phyloP scores from a whole-genome alignment of 2,113 vertebrate species.

The Nothocercus julius region DNA sequence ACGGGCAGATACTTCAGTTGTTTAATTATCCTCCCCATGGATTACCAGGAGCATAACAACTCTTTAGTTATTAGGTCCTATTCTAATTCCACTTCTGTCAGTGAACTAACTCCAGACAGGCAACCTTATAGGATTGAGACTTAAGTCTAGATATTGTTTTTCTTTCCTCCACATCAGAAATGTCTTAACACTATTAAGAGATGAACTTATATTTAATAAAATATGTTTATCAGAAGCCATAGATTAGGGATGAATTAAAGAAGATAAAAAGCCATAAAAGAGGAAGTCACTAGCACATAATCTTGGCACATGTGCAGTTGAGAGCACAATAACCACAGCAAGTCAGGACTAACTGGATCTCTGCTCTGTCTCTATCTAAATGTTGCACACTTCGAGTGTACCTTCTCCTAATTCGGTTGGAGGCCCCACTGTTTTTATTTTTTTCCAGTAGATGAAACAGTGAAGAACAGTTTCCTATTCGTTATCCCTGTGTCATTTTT shows the following conservation, averaged over 20 bases:
- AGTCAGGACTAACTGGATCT: neutral
- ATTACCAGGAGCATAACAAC: neutral
- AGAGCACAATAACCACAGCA: neutral
- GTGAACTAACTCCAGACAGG: neutral
- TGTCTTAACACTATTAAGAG: neutral
- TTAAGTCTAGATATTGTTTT: neutral
- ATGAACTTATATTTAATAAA: neutral
- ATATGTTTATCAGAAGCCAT: neutral
- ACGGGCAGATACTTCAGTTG: neutral
- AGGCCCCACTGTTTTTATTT: neutral
- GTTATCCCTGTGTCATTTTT: neutral
- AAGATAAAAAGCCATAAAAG: neutral
- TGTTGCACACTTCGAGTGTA: neutral
- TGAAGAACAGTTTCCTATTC: neutral
- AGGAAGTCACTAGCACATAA: neutral
- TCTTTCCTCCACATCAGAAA: neutral
- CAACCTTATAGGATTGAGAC: neutral
- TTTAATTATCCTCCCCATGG: neutral
- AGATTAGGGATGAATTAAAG: neutral
- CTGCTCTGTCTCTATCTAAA: neutral
- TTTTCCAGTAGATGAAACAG: neutral
- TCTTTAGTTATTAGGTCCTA: neutral
- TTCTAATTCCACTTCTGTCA: neutral
- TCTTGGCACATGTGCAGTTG: neutral
- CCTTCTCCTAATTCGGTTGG: neutral